phyloP scores from a whole-genome alignment of 2,888 invertebrate species.

The Dorcus hopei region DNA sequence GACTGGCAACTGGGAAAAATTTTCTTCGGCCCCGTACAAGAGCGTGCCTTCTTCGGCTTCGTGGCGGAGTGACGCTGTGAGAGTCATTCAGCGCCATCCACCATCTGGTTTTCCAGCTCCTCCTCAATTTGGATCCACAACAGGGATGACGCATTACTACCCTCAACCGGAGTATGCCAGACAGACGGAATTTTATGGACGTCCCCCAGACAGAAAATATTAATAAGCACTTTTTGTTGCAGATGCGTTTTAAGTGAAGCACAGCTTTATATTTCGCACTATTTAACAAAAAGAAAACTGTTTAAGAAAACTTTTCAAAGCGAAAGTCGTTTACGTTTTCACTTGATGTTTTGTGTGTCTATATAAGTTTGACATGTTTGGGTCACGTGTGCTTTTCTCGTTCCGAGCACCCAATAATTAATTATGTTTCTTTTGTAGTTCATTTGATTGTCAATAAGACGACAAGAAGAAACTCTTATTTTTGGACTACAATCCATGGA shows the following conservation, averaged over 20 bases:
- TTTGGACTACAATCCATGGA: no score
- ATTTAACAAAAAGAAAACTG: background rate
- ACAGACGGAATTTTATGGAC: conserved; percentile 5
- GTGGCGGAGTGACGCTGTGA: background rate
- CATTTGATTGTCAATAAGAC: no score
- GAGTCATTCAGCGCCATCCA: conserved; percentile 5
- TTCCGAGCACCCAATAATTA: no score
- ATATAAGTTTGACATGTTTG: no score
- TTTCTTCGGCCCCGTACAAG: background rate
- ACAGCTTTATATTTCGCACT: background rate
- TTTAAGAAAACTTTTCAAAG: no score
- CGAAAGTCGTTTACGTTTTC: no score
- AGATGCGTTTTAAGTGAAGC: no score
- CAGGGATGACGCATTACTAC: conserved; percentile 1
- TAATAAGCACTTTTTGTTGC: background rate
- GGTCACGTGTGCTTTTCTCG: no score
- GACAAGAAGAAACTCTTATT: no score
- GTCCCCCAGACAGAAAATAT: conserved; percentile 12
- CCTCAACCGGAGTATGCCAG: conserved; percentile 3
- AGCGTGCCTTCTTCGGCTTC: conserved; percentile 4
- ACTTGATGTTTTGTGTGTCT: no score
- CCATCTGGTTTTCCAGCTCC: background rate
- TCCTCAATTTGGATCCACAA: background rate
- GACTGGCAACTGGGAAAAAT: conserved; percentile 6
- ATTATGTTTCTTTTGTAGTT: no score